Base-by-base conservation (phyloP, 2,888 invertebrate species). In the Eueremaeus valkanovi region DNA sequence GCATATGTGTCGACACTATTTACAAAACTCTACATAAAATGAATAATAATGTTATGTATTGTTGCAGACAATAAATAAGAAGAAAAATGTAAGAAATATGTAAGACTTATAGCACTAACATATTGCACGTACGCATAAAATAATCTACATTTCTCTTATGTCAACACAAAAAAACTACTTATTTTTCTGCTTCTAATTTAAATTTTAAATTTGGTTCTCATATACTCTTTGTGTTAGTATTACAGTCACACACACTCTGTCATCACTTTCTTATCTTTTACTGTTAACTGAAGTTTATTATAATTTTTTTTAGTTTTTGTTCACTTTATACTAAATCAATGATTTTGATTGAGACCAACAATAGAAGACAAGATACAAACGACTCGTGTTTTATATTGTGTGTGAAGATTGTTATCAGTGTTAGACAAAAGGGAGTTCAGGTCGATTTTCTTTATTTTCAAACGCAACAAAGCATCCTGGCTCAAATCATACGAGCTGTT, bases 91-190 rank as follows among this genome's bases (percentile, higher is more conserved):
- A 31, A 58, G 58, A 18, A 45, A 31, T 16, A 31, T 58, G 29
- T 29, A 18, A 3, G 29, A 58, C 29, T 58, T 58, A 58, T 58
- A 13, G 58, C 45, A 45, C 45, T 16, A 31, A 1, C 3, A 58
- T 29, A 31, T 58, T 31, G 31, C 58, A 58, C 58, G 31, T 58
- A 3, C 31, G 13, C 21, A 33, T 63, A 33, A 42, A 29, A 24
- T 40, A 29, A 24, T 40, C 42, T 45, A 6, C 36, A 70, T 70
- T 70, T 42, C 70, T 45, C 45, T 70, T 70, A 70, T 70, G 70
- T 70, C 70, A 70, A 70, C 70, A 70, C 24, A 45, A 42, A 42
- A 70, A 42, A 42, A 70, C 66, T 66, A 66, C 66, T 70, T 40
- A n/a, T n/a, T n/a, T n/a, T 36, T 68, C 45, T 27, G 16, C 11